Base-by-base conservation (phyloP, 2,888 invertebrate species). In the Eulithis testata region DNA sequence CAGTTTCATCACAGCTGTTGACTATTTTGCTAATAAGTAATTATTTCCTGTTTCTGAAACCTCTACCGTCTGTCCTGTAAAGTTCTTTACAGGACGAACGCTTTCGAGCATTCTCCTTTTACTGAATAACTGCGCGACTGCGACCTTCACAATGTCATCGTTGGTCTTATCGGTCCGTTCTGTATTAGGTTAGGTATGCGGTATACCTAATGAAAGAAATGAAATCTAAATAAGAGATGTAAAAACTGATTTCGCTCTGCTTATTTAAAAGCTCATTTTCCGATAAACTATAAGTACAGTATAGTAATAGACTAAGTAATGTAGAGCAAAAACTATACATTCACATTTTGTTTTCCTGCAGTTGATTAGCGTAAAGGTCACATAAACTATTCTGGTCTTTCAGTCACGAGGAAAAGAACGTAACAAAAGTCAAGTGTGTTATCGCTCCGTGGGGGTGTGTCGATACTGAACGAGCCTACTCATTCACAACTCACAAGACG, bases 381-480 rank as follows among this genome's bases (percentile, higher is more conserved):
- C 57, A 54, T 11, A 50, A 57, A 45, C 44, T 56, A 61, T 53
- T 63, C 12, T 50, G 14, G 57, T 40, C 12, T 50, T 14, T 43
- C 37, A 54, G 60, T 51, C 40, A 60, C 57, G 57, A 63, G 63
- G 60, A 67, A 63, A 66, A 52, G 55, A 49, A 51, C 31, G 47
- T 56, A 56, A 50, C 44, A 57, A 53, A 60, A 50, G 63, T 53
- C 63, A 57, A 43, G 44, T 45, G 57, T 43, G 67, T 63, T 66
- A 63, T 66, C 66, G 67, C 53, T 37, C 27, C 12, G 63, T 54
- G 67, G 66, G 60, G 67, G 67, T 67, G 67, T 67, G 67, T 67
- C 63, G 37, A 57, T 63, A 63, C 58, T 49, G 47, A 11, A 37
- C 55, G 51, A 65, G 55, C 45, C 44, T 40, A 40, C 57, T 58